Percentiles rank a stretch among this genome's conserved stretches.
Conservation (phyloP, 2,113 vertebrate genomes). For the Colius striatus region DNA sequence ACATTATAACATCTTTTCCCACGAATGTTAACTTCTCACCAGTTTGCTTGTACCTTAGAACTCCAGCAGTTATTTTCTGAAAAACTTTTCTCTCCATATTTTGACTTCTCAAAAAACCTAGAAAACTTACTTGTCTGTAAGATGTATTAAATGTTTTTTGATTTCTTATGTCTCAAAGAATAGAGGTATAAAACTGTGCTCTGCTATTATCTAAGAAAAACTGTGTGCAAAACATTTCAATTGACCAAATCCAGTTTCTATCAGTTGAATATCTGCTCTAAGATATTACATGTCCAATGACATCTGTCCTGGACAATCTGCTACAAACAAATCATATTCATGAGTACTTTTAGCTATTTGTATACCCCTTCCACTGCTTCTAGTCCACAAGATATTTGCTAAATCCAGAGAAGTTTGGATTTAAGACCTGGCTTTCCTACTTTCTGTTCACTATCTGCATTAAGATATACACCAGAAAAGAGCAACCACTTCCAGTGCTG, state of each 20-base stretch:
- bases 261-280: background rate
- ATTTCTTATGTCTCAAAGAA: background rate
- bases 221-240: background rate
- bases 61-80: background rate
- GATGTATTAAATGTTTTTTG: background rate
- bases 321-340: background rate
- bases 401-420: background rate
- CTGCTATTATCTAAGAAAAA: background rate
- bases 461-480: background rate
- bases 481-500: background rate
- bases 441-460: background rate
- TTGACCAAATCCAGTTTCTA: background rate
- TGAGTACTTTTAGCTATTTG: background rate
- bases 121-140: background rate
- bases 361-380: background rate
- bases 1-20: background rate
- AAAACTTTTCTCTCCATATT: background rate
- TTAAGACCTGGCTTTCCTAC: background rate
- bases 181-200: background rate
- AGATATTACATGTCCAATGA: background rate
- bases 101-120: background rate
- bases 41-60: background rate
- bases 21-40: background rate
- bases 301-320: background rate
- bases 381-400: background rate